Conservation (phyloP, 2,113 vertebrate genomes). For the Perca schrenkii region DNA sequence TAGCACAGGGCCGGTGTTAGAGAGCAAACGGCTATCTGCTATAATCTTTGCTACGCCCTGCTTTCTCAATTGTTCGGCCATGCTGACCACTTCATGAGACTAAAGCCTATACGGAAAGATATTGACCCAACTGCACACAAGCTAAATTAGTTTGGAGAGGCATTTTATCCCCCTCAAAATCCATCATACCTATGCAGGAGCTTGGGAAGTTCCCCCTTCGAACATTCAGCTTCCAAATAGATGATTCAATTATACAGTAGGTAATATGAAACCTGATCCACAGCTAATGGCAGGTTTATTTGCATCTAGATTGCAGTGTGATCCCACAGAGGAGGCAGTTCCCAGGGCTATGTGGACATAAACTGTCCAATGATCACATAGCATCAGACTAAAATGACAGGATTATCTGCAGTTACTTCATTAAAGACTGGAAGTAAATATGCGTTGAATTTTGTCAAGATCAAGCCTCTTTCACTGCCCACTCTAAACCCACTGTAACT, state of each 20-base stretch:
- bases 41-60: constrained; percentile 34
- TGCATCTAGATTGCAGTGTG: constrained; percentile 24
- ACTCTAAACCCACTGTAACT: constrained; percentile 24
- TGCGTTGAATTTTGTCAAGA: constrained; percentile 30
- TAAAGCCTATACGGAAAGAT: constrained; percentile 18
- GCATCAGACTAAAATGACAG: constrained; percentile 37
- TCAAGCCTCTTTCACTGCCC: constrained; percentile 49
- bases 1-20: neutral
- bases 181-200: constrained; percentile 10
- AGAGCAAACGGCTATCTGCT: constrained; percentile 36
- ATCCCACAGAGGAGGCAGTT: constrained; percentile 24
- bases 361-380: constrained; percentile 39
- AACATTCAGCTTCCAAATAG: too few species aligned
- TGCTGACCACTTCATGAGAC: constrained; percentile 43
- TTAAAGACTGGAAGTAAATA: constrained; percentile 40
- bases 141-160: constrained; percentile 54
- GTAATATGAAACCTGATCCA: neutral
- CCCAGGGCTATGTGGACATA: neutral
- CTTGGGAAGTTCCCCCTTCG: too few species aligned
- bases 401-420: constrained; percentile 46
- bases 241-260: neutral
- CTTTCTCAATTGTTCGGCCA: constrained; percentile 46
- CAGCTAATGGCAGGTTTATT: constrained; percentile 31
- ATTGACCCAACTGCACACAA: constrained; percentile 32
- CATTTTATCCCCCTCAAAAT: neutral